Conservation (phyloP, 53 echinoderm and acorn worm genomes). For the Actinopyga echinites region DNA sequence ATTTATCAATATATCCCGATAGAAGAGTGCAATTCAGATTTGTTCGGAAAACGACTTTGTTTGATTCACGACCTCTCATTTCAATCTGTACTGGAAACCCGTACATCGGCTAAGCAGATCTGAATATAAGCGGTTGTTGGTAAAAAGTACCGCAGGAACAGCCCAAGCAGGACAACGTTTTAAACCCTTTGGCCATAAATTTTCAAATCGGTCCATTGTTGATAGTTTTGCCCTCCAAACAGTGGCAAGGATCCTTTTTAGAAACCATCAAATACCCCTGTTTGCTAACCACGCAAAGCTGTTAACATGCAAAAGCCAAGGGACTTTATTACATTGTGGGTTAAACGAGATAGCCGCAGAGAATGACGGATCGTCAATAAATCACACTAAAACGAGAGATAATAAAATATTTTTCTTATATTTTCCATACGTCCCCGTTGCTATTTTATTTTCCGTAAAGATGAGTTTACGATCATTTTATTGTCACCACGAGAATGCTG, state of each 20-base stretch:
- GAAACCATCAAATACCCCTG: neutral
- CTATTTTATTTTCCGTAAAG: constrained; percentile 28
- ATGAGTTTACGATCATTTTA: constrained; percentile 19
- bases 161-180: neutral
- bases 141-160: neutral
- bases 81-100: too few species aligned
- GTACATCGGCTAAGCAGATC: too few species aligned
- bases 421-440: neutral
- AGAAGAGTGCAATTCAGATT: too few species aligned
- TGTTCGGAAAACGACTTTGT: too few species aligned
- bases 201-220: constrained; percentile 22
- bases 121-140: neutral
- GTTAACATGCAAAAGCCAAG: constrained; percentile 3
- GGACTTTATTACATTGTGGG: neutral
- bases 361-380: neutral
- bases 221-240: neutral
- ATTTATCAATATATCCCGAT: too few species aligned
- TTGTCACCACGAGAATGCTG: neutral
- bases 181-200: constrained; percentile 7
- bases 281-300: constrained; percentile 3
- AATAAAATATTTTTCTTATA: neutral
- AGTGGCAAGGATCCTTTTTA: neutral
- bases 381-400: neutral
- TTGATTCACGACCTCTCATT: too few species aligned
- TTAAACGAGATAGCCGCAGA: neutral